phyloP scores from a whole-genome alignment of 2,113 vertebrate genomes.

The Archilochus colubris region DNA sequence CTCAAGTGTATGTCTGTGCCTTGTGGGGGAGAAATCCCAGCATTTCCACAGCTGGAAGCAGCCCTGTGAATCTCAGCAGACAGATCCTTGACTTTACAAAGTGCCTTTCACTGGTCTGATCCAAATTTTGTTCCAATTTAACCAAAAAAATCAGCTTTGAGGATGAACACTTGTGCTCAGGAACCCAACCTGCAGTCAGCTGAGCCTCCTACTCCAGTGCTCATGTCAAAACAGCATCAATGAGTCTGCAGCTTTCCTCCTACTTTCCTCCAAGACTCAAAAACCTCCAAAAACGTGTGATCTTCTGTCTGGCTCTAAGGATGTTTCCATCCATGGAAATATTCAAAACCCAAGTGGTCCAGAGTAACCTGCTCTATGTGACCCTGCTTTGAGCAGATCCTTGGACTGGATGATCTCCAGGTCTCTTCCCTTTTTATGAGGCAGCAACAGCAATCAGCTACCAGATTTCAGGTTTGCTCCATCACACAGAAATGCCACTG shows the following conservation, averaged over 20 bases:
- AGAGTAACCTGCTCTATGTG: background rate
- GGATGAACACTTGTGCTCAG: background rate
- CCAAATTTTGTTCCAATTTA: background rate
- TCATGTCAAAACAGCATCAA: background rate
- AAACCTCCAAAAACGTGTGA: background rate
- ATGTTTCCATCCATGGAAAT: background rate
- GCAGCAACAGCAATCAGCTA: background rate
- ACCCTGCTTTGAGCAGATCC: background rate
- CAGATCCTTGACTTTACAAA: background rate
- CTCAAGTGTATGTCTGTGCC: background rate
- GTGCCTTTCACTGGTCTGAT: background rate
- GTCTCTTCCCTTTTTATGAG: background rate
- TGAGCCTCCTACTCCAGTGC: fast-evolving
- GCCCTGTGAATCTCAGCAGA: background rate
- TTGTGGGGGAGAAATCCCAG: background rate
- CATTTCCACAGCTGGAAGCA: background rate
- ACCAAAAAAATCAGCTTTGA: background rate
- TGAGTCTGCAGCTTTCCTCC: background rate
- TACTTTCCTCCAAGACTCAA: background rate
- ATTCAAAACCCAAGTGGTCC: background rate
- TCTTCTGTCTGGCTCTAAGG: background rate
- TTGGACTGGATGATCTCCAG: background rate
- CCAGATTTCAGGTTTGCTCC: background rate
- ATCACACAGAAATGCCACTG: background rate
- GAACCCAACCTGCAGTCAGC: background rate